phyloP scores from a whole-genome alignment of 2,888 invertebrate genomes.

The Machimus rusticus region DNA sequence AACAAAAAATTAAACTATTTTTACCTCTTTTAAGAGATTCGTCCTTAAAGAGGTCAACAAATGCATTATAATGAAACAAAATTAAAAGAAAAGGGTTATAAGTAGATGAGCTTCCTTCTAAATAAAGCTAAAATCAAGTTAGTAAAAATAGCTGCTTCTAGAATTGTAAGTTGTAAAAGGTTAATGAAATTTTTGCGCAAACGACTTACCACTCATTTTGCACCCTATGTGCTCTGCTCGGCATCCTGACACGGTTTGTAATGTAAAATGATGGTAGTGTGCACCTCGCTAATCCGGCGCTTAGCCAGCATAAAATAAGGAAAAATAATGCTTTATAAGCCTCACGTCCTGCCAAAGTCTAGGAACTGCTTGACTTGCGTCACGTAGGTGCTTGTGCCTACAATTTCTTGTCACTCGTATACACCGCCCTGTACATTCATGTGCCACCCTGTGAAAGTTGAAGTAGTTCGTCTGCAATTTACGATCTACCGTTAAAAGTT shows the following conservation, averaged over 20 bases:
- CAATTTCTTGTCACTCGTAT: slow-evolving; percentile 20
- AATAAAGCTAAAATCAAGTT: neutral
- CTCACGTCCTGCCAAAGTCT: neutral
- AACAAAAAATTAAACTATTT: no score
- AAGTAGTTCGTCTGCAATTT: slow-evolving; percentile 34
- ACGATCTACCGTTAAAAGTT: slow-evolving; percentile 34
- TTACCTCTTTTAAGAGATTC: no score
- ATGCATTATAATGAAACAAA: no score
- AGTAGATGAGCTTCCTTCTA: neutral
- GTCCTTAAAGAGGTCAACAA: no score
- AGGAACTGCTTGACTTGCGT: neutral
- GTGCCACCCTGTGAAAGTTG: slow-evolving; percentile 16
- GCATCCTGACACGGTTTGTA: neutral
- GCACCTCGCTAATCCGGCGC: neutral
- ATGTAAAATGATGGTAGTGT: neutral
- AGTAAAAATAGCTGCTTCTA: neutral
- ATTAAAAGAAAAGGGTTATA: no score
- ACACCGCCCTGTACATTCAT: neutral
- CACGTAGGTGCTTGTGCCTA: slow-evolving; percentile 28
- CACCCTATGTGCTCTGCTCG: neutral
- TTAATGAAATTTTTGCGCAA: neutral
- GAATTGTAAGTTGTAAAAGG: neutral
- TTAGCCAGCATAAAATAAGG: neutral
- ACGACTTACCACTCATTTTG: neutral
- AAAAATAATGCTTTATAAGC: slow-evolving; percentile 1